A percentile compares a stretch with the other conserved stretches of the same genome.
phyloP scores from a whole-genome alignment of 2,888 invertebrate genomes.

The Sarcophaga variegata region DNA sequence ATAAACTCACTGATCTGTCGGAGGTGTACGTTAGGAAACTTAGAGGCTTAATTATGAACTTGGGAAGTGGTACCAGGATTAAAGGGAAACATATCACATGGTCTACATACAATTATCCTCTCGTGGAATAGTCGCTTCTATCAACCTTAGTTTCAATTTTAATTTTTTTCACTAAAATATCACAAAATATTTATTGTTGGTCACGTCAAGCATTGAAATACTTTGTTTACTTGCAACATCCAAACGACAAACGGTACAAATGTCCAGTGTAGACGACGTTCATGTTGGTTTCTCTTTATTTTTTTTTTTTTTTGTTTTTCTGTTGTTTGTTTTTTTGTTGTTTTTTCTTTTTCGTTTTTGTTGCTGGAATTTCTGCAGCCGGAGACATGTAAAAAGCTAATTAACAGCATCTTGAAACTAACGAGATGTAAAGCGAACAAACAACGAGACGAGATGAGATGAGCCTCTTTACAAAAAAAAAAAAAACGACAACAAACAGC shows the following conservation, averaged over 20 bases:
- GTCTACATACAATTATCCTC: no score
- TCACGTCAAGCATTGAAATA: background rate
- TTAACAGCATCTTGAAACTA: constrained; percentile 71
- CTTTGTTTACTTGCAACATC: constrained; percentile 45
- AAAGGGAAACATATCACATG: no score
- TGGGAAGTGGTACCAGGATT: no score
- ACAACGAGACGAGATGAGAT: constrained; percentile 51
- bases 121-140: no score
- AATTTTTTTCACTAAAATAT: no score
- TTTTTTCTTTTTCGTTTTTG: constrained; percentile 25
- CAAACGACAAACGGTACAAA: constrained; percentile 65
- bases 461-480: constrained; percentile 30
- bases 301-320: constrained; percentile 21
- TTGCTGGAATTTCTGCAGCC: constrained; percentile 46
- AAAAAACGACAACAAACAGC: background rate
- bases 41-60: no score
- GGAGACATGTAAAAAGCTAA: constrained; percentile 70
- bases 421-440: constrained; percentile 66
- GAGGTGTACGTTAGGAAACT: no score
- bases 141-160: no score
- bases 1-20: no score
- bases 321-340: constrained; percentile 32
- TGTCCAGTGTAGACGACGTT: constrained; percentile 50
- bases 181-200: background rate
- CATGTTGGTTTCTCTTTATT: constrained; percentile 21